Conservation (phyloP, 2,113 vertebrate genomes). For the Tupaia tana region DNA sequence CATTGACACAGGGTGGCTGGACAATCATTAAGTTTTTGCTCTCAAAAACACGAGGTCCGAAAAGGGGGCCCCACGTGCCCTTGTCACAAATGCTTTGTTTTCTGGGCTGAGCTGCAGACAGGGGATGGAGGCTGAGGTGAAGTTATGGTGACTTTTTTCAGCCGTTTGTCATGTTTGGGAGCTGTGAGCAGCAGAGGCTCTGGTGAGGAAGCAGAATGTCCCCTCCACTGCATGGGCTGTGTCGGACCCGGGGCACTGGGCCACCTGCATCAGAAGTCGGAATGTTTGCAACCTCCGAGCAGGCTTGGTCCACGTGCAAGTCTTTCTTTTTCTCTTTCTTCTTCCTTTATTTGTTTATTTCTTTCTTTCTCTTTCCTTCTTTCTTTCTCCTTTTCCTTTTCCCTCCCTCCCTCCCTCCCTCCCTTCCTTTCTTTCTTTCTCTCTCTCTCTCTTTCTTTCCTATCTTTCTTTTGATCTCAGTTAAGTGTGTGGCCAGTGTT, state of each 20-base stretch:
- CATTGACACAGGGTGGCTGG: fast-evolving
- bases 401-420: too few relatives aligned
- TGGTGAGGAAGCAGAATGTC: fast-evolving
- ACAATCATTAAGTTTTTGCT: background rate
- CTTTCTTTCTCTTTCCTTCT: too few relatives aligned
- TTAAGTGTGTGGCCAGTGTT: background rate
- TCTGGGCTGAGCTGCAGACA: background rate
- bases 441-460: background rate
- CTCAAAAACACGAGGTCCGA: background rate
- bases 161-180: fast-evolving
- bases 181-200: background rate
- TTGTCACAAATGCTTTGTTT: fast-evolving
- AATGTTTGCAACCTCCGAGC: background rate
- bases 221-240: fast-evolving
- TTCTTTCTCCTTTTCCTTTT: too few relatives aligned
- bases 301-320: background rate
- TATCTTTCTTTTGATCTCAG: background rate
- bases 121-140: background rate
- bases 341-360: background rate
- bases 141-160: too few relatives aligned
- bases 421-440: too few relatives aligned
- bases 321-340: background rate
- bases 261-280: too few relatives aligned
- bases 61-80: background rate
- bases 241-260: fast-evolving